Evolutionary conservation across 1,140 invertebrate species (phyloP), one percentile per base, ranked within the genome.

Genomic region (Aphelinus certus): DNA sequence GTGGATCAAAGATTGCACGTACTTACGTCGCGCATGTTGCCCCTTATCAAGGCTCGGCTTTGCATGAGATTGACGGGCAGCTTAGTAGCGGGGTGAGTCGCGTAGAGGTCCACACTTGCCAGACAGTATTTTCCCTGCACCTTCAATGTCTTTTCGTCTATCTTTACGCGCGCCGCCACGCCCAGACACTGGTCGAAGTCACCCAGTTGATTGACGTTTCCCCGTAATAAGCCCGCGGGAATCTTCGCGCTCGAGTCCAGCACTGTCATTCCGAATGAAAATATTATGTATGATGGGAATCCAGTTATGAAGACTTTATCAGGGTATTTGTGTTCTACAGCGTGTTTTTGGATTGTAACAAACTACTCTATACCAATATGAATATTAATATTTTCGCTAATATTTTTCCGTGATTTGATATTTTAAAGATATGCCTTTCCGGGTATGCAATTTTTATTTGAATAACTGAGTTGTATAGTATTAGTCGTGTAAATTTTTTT

Each of bases 221-320:
- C 92, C 71, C 91, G 89, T 7, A 94, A 84, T 45, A 94, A 79
- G 26, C 92, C 91, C 62, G 91, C 90, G 64, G 92, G 90, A 57
- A 93, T 89, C 81, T 93, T 93, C 10, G 91, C 93, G 45, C 91
- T 91, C 1, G 92, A 90, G 84, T 94, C 93, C 72, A 92, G 83
- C 92, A 94, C 92, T 93, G 86, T 79, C 88, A 82, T 77, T 64
- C 55, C 65, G 71, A 71, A 57, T 69, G 55, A 61, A 65, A 66
- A 60, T 62, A 64, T 48, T 53, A 61, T 66, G 6, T 26, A 26
- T 26, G 26, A 26, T 26, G 26, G 26, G 26, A 26, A 26, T 26
- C 26, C 26, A 26, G 26, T 26, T 26, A 26, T 26, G 26, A 26
- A 26, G 26, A 26, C 26, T 26, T 26, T 26, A 26, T 26, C 26